Conservation (phyloP, 2,888 invertebrate genomes). For the Ashinkailepas kermadecensis region DNA sequence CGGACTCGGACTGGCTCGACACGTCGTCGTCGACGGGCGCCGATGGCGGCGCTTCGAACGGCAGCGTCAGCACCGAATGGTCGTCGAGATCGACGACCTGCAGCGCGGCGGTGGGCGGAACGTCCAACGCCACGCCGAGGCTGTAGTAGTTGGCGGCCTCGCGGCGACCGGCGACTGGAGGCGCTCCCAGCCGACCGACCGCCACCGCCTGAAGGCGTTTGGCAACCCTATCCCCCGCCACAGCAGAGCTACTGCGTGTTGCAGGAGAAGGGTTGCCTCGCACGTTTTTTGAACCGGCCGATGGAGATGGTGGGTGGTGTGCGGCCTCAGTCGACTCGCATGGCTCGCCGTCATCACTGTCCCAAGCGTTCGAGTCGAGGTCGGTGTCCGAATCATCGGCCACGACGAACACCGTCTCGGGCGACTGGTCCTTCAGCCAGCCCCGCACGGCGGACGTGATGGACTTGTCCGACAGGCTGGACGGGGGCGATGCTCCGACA, state of each 20-base stretch:
- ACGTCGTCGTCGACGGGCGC: not conserved
- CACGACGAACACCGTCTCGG: constrained; percentile 4
- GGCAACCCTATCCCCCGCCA: constrained; percentile 10
- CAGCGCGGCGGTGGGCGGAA: not conserved
- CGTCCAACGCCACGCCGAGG: constrained; percentile 3
- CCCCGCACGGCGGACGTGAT: not conserved
- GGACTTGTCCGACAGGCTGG: not conserved
- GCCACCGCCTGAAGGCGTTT: not conserved
- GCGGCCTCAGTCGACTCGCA: not conserved
- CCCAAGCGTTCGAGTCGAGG: not conserved
- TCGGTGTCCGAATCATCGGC: not conserved
- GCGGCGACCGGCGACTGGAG: not conserved
- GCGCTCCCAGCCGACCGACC: too few species aligned
- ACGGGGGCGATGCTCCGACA: not conserved
- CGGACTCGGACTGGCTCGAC: not conserved
- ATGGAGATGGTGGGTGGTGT: not conserved
- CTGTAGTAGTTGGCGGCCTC: not conserved
- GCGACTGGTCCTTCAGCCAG: constrained; percentile 18
- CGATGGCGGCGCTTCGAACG: not conserved
- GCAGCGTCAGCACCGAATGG: not conserved
- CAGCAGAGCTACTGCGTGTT: not conserved
- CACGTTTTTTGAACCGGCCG: not conserved
- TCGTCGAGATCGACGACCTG: not conserved
- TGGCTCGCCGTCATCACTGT: not conserved
- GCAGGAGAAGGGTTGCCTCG: constrained; percentile 17